Conservation (phyloP, 2,797 vertebrate species). For the Anas capensis region DNA sequence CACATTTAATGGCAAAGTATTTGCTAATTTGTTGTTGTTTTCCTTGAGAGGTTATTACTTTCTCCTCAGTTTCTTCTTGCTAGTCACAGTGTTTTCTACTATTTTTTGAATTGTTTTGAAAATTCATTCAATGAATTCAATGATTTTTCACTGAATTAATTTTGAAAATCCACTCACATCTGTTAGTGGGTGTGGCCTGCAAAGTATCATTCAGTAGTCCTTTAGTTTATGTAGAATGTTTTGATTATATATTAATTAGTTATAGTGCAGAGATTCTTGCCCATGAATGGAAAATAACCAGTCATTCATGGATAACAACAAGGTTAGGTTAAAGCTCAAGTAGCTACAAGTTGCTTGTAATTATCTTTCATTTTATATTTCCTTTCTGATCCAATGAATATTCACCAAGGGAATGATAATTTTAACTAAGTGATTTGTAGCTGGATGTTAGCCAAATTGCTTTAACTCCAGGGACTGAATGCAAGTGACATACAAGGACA, state of each 20-base stretch:
- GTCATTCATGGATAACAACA: conserved; percentile 8
- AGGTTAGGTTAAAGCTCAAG: conserved; percentile 53
- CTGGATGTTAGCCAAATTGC: conserved; percentile 52
- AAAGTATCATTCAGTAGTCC: background rate
- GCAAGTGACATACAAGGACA: conserved; percentile 50
- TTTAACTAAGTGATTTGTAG: conserved; percentile 40
- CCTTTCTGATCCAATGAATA: conserved; percentile 44
- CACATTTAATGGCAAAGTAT: background rate
- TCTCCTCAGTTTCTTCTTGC: background rate
- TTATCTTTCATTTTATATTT: conserved; percentile 31
- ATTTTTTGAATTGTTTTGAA: background rate
- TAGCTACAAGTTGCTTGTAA: conserved; percentile 10
- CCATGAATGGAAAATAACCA: background rate
- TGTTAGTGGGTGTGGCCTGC: background rate
- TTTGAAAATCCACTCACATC: background rate
- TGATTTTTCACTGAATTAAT: background rate
- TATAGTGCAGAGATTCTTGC: background rate
- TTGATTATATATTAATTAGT: conserved; percentile 36
- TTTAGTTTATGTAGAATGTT: background rate
- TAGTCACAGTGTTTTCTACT: background rate
- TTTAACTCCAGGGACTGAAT: conserved; percentile 33
- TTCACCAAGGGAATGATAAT: conserved; percentile 46
- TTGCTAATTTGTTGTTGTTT: background rate
- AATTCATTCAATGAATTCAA: background rate
- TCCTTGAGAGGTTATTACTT: background rate